Percentiles rank a stretch among this genome's conserved stretches.
Evolutionary conservation across 1,140 invertebrate species (phyloP).

Genomic region (Drosophila elegans): DNA sequence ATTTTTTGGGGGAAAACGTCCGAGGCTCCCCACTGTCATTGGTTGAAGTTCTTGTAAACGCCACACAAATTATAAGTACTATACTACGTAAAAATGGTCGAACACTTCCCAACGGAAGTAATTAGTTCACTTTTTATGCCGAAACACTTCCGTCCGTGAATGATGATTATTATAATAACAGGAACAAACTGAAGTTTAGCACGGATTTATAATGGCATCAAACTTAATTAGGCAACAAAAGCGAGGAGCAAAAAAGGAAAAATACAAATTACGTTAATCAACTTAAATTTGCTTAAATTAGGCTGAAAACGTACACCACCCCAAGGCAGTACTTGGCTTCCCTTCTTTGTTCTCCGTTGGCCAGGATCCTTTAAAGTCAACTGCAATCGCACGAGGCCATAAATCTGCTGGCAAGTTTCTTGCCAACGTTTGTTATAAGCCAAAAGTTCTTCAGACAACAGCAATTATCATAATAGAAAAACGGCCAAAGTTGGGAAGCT

Average conservation of each 20-base stretch:
- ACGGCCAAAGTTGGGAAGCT: constrained; percentile 25
- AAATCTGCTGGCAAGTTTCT: constrained; percentile 35
- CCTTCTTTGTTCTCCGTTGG: constrained; percentile 6
- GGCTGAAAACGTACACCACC: constrained; percentile 26
- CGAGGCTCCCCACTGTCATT: constrained; percentile 21
- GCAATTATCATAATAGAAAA: constrained; percentile 69
- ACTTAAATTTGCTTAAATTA: constrained; percentile 52
- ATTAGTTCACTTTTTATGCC: constrained; percentile 52
- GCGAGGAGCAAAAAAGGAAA: constrained; percentile 5
- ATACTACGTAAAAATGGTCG: not conserved
- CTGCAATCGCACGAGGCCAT: constrained; percentile 22
- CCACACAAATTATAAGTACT: constrained; percentile 20
- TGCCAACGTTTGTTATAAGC: constrained; percentile 18
- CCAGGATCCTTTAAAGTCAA: constrained; percentile 2
- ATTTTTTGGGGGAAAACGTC: constrained; percentile 3
- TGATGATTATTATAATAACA: constrained; percentile 55
- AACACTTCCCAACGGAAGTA: constrained; percentile 53
- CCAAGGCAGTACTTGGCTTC: not conserved
- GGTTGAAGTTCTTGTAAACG: constrained; percentile 2
- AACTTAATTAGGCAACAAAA: constrained; percentile 50
- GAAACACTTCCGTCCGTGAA: constrained; percentile 46
- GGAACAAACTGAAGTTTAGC: constrained; percentile 36
- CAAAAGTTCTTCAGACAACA: constrained; percentile 41
- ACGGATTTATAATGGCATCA: constrained; percentile 49
- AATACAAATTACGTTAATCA: constrained; percentile 50